Percentiles rank a stretch among this genome's conserved stretches.
phyloP scores from a whole-genome alignment of 1,140 invertebrate species.

The Dendroctonus valens region DNA sequence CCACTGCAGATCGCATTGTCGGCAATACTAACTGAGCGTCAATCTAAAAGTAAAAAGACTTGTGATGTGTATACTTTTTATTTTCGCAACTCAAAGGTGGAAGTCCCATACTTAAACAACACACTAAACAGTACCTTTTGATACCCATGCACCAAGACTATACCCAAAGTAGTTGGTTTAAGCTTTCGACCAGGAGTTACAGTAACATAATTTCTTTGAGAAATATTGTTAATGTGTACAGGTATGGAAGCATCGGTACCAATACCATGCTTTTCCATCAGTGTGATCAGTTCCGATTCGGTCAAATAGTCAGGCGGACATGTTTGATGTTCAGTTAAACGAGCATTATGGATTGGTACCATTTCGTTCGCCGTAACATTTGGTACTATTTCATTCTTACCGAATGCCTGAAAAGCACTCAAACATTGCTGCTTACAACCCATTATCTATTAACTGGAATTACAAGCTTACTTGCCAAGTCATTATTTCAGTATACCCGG shows the following conservation, averaged over 20 bases:
- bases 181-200: conserved; percentile 76
- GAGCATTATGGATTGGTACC: conserved; percentile 74
- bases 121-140: conserved; percentile 68
- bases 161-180: conserved; percentile 90
- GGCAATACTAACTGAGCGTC: conserved; percentile 95
- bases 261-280: conserved; percentile 99
- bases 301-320: conserved; percentile 96
- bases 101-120: background rate
- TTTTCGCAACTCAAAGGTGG: background rate
- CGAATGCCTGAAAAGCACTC: conserved; percentile 57
- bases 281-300: conserved; percentile 95
- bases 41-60: conserved; percentile 63
- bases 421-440: background rate
- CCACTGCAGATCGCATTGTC: conserved; percentile 95
- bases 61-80: background rate
- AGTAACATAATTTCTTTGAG: conserved; percentile 94
- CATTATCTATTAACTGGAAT: too few species aligned
- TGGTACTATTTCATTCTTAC: conserved; percentile 80
- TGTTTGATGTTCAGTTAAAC: conserved; percentile 87
- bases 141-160: conserved; percentile 96
- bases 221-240: conserved; percentile 99
- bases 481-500: conserved; percentile 92
- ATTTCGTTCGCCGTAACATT: conserved; percentile 70
- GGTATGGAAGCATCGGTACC: conserved; percentile 99
- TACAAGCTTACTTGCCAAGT: conserved; percentile 71